These are phyloP conservation scores for Pseudomyrmex sp. DNA, from an alignment of 1,140 invertebrate genomes.

Conservation along the genomic window DNA sequence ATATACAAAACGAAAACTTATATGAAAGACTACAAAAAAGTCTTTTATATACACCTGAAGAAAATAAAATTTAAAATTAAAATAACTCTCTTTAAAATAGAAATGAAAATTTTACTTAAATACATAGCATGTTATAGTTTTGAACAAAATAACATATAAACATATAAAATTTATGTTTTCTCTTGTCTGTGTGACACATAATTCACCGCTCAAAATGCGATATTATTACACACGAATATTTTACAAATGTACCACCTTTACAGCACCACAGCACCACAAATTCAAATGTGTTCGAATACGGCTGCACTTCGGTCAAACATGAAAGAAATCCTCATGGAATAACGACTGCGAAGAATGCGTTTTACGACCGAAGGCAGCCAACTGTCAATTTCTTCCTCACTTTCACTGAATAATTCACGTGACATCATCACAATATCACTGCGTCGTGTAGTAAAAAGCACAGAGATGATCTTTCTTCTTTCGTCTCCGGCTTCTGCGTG, in stretches of 20 bases:
- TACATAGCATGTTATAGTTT: not conserved
- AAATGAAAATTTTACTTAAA: not conserved
- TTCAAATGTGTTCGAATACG: conserved; percentile 73
- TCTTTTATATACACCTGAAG: not conserved
- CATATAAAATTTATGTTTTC: too few relatives aligned
- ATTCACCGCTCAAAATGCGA: not conserved
- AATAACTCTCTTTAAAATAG: not conserved
- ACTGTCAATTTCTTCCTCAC: conserved; percentile 30
- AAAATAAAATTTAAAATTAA: not conserved
- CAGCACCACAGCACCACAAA: conserved; percentile 25
- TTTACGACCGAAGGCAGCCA: conserved; percentile 73
- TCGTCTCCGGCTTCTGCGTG: conserved; percentile 70
- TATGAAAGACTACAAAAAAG: not conserved
- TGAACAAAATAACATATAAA: not conserved
- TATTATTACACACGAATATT: conserved; percentile 7
- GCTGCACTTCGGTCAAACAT: conserved; percentile 74
- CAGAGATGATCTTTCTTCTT: not conserved
- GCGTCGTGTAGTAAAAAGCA: not conserved
- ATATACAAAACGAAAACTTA: not conserved
- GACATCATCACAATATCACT: not conserved
- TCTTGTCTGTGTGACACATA: not conserved
- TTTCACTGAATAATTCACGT: conserved; percentile 5
- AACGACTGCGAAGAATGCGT: conserved; percentile 24
- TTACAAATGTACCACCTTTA: conserved; percentile 75
- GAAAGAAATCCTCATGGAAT: not conserved